Conservation (phyloP, 2,797 vertebrate genomes). For the Tokudaia tokunoshimensis region DNA sequence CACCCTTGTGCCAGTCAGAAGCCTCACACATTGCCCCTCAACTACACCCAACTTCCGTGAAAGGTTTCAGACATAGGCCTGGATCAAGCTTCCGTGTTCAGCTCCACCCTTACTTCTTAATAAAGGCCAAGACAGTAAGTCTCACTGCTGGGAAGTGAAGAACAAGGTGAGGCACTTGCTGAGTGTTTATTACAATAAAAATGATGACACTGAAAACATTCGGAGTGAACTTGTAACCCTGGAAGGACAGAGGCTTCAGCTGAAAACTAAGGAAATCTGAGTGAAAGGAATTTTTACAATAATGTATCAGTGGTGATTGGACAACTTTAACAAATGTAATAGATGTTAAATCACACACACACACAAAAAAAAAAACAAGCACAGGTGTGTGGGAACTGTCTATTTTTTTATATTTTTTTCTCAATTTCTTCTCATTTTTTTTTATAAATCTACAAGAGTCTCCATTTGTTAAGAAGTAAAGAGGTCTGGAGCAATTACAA, state of each 20-base stretch:
- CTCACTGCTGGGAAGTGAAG: background rate
- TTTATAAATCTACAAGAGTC: background rate
- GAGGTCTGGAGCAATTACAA: background rate
- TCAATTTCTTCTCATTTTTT: background rate
- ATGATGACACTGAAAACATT: background rate
- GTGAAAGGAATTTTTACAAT: background rate
- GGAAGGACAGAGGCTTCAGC: background rate
- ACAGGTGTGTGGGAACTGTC: background rate
- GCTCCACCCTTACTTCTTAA: background rate
- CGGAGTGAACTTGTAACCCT: background rate
- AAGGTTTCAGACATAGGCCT: background rate
- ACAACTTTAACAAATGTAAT: background rate
- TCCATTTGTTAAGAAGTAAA: background rate
- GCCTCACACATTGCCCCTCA: fast-evolving
- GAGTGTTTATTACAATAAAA: background rate
- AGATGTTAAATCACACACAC: background rate
- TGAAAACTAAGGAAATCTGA: background rate
- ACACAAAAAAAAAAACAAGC: background rate
- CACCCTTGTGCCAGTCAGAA: background rate
- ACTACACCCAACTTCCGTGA: background rate
- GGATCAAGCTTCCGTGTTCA: background rate
- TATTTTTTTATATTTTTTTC: too few relatives aligned
- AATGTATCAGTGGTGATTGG: background rate
- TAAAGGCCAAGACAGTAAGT: background rate
- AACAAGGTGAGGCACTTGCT: background rate